Evolutionary conservation across 2,113 vertebrate genomes (phyloP), one percentile per base, ranked within the genome.

Genomic region (Cyanocitta stelleri): DNA sequence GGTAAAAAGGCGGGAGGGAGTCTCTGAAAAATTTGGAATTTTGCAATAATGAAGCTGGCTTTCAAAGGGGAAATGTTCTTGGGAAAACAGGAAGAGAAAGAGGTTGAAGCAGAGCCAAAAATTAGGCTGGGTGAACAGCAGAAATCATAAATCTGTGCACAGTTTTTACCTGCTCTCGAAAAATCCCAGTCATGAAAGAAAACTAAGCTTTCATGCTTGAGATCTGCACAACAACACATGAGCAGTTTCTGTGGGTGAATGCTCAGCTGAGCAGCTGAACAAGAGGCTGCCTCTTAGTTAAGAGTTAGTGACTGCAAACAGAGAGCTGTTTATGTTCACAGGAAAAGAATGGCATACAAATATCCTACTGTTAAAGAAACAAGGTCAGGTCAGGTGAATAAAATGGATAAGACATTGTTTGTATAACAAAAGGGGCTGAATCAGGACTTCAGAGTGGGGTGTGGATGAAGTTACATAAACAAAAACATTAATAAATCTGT

Each of bases 61-160:
- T 93, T 89, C 72, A 90, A 90, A 94, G 63, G 55, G 33, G 30
- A 84, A 95, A 76, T 2, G 1, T 95, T 94, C 82, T 88, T 90
- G 63, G 64, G 75, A 94, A 94, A 96, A 97, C 93, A 96, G 85
- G 90, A 96, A 97, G 85, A 58, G 85, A 67, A 95, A 83, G 55
- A 86, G n/a, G 19, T 91, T 87, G 92, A 96, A 91, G 68, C 44
- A 32, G 13, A 85, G 95, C 90, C 92, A 95, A 90, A 91, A 84
- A 29, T 83, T 74, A 90, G 85, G 44, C 52, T 68, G 79, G 44
- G 55, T 80, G 90, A 94, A 93, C 48, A 66, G 67, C 82, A 93
- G 68, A 67, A 75, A 87, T 87, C 80, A 89, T 93, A 94, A 97
- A 94, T 87, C 83, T 92, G 63, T 43, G 92, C 26, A 26, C 52